Base-by-base conservation (phyloP, 2,888 invertebrate species). In the Ochropleura plecta region DNA sequence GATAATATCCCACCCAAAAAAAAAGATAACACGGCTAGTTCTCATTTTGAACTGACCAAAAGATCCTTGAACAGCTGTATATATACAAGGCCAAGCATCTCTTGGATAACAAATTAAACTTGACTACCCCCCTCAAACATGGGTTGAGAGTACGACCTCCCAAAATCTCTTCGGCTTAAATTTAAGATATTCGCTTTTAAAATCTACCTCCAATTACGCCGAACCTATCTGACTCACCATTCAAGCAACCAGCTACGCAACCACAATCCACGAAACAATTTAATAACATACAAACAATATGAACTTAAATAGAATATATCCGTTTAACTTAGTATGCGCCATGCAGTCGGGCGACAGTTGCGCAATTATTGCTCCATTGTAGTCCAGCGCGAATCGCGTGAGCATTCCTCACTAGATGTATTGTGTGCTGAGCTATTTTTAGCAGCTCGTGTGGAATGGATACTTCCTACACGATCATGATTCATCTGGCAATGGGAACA, bases 301-400 rank as follows among this genome's bases (percentile, higher is more conserved):
- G 20, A 55, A 80, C 48, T 16, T 40, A 40, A 73, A 80, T 53
- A 73, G 44, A 73, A 62, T 44, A 62, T 80, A 80, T 73, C 73
- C 55, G 63, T 57, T 46, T 55, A 73, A 44, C 9, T 77, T 46
- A 76, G 20, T 55, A 73, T 53, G 44, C 65, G 62, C 14, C 44
- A 51, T 51, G 44, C 9, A 84, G 70, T 71, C 63, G 69, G 46
- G 67, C 66, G 51, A 78, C 76, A 85, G 83, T 86, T 80, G 86
- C 70, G 73, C 76, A 78, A 86, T 67, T 64, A 70, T 76, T 71
- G 75, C 73, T 63, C 76, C 55, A 76, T 55, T 80, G 84, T 83
- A 66, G 49, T 63, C n/a, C 2, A 18, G 49, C 74, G 46, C 10
- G 20, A 57, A 20, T 73, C 55, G 73, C 53, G 9, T 18, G 44